Percentiles rank a stretch among this genome's conserved stretches.
Evolutionary conservation across 2,888 invertebrate genomes (phyloP).

Genomic region (Hydriomena furcata): DNA sequence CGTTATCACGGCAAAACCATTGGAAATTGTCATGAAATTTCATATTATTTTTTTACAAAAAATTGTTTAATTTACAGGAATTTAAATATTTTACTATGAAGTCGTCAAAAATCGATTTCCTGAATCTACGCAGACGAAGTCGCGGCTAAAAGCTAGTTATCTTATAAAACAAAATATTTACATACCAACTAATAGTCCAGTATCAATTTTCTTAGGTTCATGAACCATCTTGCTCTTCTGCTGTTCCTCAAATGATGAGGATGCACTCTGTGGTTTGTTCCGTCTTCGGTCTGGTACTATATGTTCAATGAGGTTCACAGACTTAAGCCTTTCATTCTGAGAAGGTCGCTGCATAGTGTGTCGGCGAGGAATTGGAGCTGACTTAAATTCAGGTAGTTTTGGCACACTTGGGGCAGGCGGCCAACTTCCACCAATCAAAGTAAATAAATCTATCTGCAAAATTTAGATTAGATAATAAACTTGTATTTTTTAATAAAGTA

Average conservation of each 20-base stretch:
- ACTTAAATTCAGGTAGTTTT: conserved; percentile 64
- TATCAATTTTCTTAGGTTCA: conserved; percentile 76
- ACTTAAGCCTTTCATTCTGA: conserved; percentile 81
- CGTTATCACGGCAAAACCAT: no score
- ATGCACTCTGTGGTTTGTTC: conserved; percentile 44
- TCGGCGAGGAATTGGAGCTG: conserved; percentile 50
- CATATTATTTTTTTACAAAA: no score
- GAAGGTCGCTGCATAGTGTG: conserved; percentile 69
- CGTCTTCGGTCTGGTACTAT: conserved; percentile 70
- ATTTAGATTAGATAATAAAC: not conserved
- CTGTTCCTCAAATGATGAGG: conserved; percentile 34
- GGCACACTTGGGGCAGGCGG: conserved; percentile 71
- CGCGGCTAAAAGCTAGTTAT: no score
- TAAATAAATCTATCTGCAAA: conserved; percentile 68
- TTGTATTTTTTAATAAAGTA: no score
- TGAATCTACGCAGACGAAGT: no score
- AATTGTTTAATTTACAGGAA: no score
- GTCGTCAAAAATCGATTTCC: no score
- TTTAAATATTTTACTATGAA: no score
- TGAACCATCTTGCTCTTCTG: conserved; percentile 66
- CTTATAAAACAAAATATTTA: not conserved
- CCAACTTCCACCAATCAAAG: conserved; percentile 77
- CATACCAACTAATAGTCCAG: conserved; percentile 73
- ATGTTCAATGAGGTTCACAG: conserved; percentile 84
- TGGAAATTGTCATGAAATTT: no score